Evolutionary conservation across 35 echinoderm and acorn worm genomes (phyloP).

Genomic region (Holothuria glaberrima): DNA sequence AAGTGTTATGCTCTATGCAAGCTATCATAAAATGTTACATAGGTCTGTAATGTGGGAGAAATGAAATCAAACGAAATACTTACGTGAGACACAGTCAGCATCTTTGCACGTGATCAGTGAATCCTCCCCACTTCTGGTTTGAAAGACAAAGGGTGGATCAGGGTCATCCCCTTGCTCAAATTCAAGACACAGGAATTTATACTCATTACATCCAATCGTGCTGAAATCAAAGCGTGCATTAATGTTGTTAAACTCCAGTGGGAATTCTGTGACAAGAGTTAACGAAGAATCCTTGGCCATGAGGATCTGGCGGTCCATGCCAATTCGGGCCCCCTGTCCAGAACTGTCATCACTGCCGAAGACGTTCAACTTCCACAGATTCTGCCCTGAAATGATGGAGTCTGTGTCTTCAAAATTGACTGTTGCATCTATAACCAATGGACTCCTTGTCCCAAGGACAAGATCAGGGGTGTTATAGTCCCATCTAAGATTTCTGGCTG

Average conservation of each 20-base stretch:
- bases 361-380: slow-evolving; percentile 77
- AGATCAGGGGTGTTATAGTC: slow-evolving; percentile 63
- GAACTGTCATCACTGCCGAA: slow-evolving; percentile 57
- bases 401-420: slow-evolving; percentile 55
- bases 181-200: slow-evolving; percentile 71
- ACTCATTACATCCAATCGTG: slow-evolving; percentile 75
- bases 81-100: slow-evolving; percentile 77
- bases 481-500: slow-evolving; percentile 69
- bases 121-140: slow-evolving; percentile 51
- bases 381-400: slow-evolving; percentile 55
- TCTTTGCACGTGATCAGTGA: slow-evolving; percentile 68
- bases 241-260: slow-evolving; percentile 67
- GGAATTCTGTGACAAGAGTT: slow-evolving; percentile 59
- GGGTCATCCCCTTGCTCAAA: slow-evolving; percentile 66
- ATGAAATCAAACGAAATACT: background rate
- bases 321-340: slow-evolving; percentile 50
- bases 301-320: slow-evolving; percentile 54
- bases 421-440: slow-evolving; percentile 67
- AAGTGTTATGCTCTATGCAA: background rate
- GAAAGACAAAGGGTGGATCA: slow-evolving; percentile 69
- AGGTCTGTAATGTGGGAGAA: background rate
- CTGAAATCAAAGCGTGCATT: slow-evolving; percentile 66
- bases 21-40: background rate
- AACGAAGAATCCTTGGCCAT: slow-evolving; percentile 46
- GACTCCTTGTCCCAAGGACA: slow-evolving; percentile 76